Evolutionary conservation across 1,140 invertebrate species (phyloP).

Genomic region (Dolichoris vasculosae): DNA sequence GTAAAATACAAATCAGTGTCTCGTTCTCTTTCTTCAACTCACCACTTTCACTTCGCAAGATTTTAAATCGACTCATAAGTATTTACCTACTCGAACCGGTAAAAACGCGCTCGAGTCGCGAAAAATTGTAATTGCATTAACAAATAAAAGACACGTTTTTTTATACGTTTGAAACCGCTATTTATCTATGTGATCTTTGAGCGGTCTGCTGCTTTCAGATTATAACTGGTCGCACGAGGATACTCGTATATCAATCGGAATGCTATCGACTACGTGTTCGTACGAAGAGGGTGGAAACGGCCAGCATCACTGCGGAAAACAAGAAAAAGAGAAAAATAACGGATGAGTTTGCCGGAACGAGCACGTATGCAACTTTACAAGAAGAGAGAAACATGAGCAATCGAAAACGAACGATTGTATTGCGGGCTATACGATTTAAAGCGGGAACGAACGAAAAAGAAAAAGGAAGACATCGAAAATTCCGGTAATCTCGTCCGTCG

Average conservation of each 20-base stretch:
- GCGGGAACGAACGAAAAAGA: too few species aligned
- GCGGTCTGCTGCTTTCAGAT: conserved; percentile 3
- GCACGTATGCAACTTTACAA: neutral
- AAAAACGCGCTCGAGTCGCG: neutral
- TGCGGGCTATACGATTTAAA: neutral
- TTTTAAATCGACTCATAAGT: neutral
- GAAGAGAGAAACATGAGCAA: neutral
- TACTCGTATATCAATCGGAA: conserved; percentile 28
- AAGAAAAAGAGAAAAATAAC: conserved; percentile 4
- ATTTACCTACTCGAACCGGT: too few species aligned
- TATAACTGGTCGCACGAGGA: conserved; percentile 41
- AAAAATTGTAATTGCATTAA: neutral
- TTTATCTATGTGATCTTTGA: neutral
- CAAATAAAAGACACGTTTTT: neutral
- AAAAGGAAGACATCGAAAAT: neutral
- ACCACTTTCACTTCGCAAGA: neutral
- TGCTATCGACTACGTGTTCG: conserved; percentile 6
- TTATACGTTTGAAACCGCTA: conserved; percentile 7
- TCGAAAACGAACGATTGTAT: neutral
- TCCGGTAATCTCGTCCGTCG: neutral
- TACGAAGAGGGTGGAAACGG: conserved; percentile 17
- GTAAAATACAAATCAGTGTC: too few species aligned
- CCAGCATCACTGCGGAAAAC: neutral
- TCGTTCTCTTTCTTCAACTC: neutral
- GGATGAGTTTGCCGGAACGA: neutral